Conservation (phyloP, 1,140 invertebrate species). For the Macrobrachium rosenbergii region DNA sequence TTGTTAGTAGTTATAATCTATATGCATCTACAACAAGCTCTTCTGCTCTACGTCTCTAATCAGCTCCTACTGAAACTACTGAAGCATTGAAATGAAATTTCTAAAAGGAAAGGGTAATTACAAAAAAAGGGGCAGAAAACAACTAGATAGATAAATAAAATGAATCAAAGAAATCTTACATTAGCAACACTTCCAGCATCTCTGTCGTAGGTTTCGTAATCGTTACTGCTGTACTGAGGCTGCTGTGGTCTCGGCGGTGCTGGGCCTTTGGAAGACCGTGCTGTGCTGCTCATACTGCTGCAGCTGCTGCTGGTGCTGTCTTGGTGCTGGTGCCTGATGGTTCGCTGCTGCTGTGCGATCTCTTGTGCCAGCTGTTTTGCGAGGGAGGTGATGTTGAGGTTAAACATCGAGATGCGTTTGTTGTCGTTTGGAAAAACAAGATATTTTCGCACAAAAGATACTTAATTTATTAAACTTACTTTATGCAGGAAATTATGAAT, state of each 20-base stretch:
- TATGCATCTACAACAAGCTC: too few relatives aligned
- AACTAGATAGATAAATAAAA: neutral
- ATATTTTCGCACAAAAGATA: too few relatives aligned
- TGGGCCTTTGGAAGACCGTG: conserved; percentile 25
- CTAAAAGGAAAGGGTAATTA: too few relatives aligned
- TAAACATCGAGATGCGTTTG: too few relatives aligned
- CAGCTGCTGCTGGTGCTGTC: conserved; percentile 37
- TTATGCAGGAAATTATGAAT: neutral
- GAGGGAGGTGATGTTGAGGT: too few relatives aligned
- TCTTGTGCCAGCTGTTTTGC: conserved; percentile 14
- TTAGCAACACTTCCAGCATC: neutral
- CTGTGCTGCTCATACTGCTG: neutral
- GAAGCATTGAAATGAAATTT: too few relatives aligned
- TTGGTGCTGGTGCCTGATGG: conserved; percentile 21
- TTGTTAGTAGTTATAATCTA: too few relatives aligned
- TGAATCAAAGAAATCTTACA: neutral
- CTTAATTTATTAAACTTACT: too few relatives aligned
- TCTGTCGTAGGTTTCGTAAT: neutral
- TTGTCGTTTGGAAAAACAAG: too few relatives aligned
- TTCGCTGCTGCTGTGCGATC: neutral
- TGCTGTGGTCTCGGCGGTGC: conserved; percentile 36
- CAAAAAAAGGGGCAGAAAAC: too few relatives aligned
- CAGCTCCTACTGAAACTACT: too few relatives aligned
- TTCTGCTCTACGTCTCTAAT: too few relatives aligned
- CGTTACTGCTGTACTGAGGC: conserved; percentile 1